Evolutionary conservation across 2,113 vertebrate genomes (phyloP).

Genomic region (Atrichornis clamosus): DNA sequence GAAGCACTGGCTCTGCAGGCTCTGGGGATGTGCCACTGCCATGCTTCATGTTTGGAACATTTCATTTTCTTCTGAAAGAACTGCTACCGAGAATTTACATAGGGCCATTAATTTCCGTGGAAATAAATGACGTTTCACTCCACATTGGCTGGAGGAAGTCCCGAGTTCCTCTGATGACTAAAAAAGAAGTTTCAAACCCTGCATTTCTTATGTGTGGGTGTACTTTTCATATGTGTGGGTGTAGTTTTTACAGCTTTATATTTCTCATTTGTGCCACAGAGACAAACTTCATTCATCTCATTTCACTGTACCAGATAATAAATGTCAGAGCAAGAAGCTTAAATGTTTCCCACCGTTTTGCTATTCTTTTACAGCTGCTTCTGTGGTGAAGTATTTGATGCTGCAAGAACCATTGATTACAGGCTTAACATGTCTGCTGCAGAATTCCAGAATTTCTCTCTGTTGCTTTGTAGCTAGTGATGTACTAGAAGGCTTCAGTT

Average conservation of each 20-base stretch:
- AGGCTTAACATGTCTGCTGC: neutral
- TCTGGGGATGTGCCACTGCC: neutral
- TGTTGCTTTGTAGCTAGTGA: neutral
- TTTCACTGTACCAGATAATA: neutral
- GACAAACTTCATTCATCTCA: neutral
- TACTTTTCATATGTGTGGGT: conserved; percentile 11
- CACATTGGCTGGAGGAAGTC: neutral
- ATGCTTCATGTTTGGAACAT: neutral
- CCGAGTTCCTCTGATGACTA: conserved; percentile 12
- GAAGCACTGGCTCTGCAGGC: neutral
- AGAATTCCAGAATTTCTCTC: neutral
- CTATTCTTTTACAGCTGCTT: neutral
- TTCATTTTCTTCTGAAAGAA: neutral
- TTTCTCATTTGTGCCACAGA: conserved; percentile 6
- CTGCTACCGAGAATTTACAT: conserved; percentile 3
- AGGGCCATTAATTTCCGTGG: conserved; percentile 12
- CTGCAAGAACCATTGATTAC: neutral
- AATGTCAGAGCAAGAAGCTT: neutral
- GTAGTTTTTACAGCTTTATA: neutral
- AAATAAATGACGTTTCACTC: neutral
- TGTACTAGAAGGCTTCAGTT: neutral
- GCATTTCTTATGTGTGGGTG: conserved; percentile 1
- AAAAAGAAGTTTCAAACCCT: conserved; percentile 8
- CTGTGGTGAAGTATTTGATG: neutral
- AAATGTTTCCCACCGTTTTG: neutral